Evolutionary conservation across 2,888 invertebrate species (phyloP), one percentile per base, ranked within the genome.

Genomic region (Anthophora plumipes): DNA sequence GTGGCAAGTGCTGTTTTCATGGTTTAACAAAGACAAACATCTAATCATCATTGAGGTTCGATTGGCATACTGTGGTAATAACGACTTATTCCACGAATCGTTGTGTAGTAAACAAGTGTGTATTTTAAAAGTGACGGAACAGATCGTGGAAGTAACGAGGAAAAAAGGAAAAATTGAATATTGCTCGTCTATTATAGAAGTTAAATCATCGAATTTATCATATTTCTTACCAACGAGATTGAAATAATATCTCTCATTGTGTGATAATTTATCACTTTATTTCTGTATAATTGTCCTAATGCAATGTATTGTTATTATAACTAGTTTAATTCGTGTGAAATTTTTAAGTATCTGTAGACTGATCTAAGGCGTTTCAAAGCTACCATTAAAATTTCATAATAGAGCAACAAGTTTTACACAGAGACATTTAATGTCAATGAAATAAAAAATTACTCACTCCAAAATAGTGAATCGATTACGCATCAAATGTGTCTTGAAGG

Each of bases 381-480:
- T 3, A 31, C 31, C 4, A 31, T 31, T 31, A 3, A 31, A 31
- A 31, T 1, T n/a, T 31, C 31, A 4, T 31, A 31, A 31, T 31
- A 31, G 31, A 31, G 4, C 31, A 31, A 31, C 2, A 31, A 3
- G 25, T 25, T 25, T 17, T 7, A 14, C 9, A 55, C 55, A 8
- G 25, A 8, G 25, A 31, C 25, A 17, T 4, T 17, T 31, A 31
- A 55, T 25, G 9, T 25, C 55, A 25, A 17, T 31, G 9, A 25
- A 17, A 55, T 25, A 55, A 31, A 4, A 17, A 25, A 25, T 55
- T 25, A 25, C 9, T 31, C 31, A 31, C 8, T 37, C n/a, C 7
- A 37, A 60, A 60, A 60, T 60, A 60, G 43, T 60, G 22, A 22
- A 43, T 60, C 41, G 20, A 14, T 60, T 60, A 31, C 31, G 31